These are phyloP conservation scores for Diplolepis rosae DNA, from an alignment of 2,888 invertebrate species.

Conservation along the genomic window DNA sequence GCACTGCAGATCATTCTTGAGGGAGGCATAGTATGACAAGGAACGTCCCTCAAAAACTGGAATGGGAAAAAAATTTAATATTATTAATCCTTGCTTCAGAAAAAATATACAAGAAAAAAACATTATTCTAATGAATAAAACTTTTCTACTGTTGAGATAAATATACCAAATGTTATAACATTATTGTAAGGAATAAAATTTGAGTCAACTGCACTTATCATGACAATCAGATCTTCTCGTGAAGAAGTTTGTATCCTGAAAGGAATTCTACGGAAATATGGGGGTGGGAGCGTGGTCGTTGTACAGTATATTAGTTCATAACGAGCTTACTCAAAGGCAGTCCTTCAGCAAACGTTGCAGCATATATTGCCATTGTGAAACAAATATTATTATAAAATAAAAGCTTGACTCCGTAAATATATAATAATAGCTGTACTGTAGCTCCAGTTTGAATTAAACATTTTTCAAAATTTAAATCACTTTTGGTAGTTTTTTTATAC, in stretches of 20 bases:
- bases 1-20: slow-evolving; percentile 69
- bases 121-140: background rate
- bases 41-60: slow-evolving; percentile 52
- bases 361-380: slow-evolving; percentile 38
- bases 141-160: background rate
- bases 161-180: background rate
- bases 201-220: background rate
- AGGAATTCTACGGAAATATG: slow-evolving; percentile 38
- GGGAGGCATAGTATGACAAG: slow-evolving; percentile 72
- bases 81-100: background rate
- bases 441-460: no score
- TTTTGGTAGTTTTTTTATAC: background rate
- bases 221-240: background rate
- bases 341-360: slow-evolving; percentile 54
- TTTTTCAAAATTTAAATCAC: background rate
- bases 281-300: slow-evolving; percentile 59
- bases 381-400: slow-evolving; percentile 22
- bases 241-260: slow-evolving; percentile 12
- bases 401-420: background rate
- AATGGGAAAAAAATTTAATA: slow-evolving; percentile 38
- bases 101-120: background rate
- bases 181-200: background rate
- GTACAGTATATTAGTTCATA: slow-evolving; percentile 70
- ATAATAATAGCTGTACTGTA: background rate
- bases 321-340: slow-evolving; percentile 66